Evolutionary conservation across 2,888 invertebrate species (phyloP).

Genomic region (Ramazzottius varieornatus): DNA sequence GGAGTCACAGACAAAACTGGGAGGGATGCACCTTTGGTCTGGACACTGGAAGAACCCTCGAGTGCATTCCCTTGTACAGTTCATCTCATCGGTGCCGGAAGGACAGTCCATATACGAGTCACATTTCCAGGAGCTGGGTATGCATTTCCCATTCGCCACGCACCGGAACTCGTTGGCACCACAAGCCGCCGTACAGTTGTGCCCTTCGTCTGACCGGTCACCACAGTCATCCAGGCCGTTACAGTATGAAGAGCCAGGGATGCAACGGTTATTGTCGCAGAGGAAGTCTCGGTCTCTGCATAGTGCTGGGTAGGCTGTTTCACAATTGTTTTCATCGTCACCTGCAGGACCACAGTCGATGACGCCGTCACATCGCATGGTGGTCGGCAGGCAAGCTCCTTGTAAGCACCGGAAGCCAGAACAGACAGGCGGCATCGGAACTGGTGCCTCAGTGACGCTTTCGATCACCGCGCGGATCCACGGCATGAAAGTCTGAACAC

Average conservation of each 20-base stretch:
- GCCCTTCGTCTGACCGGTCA: background rate
- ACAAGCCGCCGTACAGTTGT: constrained; percentile 1
- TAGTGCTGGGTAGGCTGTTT: background rate
- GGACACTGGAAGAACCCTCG: background rate
- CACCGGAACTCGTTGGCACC: background rate
- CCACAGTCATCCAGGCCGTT: background rate
- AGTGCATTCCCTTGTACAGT: background rate
- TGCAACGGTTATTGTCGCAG: background rate
- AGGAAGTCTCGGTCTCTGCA: background rate
- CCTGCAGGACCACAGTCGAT: background rate
- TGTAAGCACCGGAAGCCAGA: background rate
- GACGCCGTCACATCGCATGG: background rate
- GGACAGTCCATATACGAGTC: background rate
- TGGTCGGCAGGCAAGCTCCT: background rate
- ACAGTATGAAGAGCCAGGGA: background rate
- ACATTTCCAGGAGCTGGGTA: background rate
- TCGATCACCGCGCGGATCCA: background rate
- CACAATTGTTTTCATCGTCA: background rate
- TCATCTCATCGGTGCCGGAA: background rate
- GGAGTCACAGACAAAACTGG: background rate
- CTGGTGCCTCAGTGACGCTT: background rate
- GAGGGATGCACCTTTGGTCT: background rate
- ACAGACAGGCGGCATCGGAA: background rate
- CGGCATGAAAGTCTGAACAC: background rate
- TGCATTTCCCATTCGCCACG: background rate